These are phyloP conservation scores for Machaerirhynchus nigripectus DNA, from an alignment of 2,113 vertebrate species.

Conservation along the genomic window DNA sequence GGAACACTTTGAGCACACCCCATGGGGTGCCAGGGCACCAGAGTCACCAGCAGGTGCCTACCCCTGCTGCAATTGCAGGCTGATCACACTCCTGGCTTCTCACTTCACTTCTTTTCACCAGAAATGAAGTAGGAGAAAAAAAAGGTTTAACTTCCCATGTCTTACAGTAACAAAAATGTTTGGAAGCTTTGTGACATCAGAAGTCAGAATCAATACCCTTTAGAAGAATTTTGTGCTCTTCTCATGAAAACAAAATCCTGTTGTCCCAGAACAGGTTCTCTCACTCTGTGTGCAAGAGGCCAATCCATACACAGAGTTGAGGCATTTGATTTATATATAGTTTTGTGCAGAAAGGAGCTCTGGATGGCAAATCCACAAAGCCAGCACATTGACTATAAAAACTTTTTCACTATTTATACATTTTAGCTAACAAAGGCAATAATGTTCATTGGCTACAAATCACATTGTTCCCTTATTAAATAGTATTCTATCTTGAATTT, in stretches of 20 bases:
- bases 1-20: not conserved
- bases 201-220: not conserved
- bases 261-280: not conserved
- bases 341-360: not conserved
- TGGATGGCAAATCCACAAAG: not conserved
- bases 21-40: not conserved
- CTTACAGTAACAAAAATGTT: not conserved
- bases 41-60: fast-evolving
- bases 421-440: not conserved
- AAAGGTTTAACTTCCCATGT: not conserved
- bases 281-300: not conserved
- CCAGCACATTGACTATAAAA: not conserved
- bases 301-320: fast-evolving
- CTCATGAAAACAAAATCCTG: not conserved
- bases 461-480: not conserved
- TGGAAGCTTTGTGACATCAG: not conserved
- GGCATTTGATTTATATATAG: not conserved
- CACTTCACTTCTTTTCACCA: fast-evolving
- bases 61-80: not conserved
- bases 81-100: not conserved
- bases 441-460: not conserved
- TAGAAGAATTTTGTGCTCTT: not conserved
- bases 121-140: not conserved
- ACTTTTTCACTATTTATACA: not conserved
- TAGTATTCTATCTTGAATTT: not conserved